Base-by-base conservation (phyloP, 2,888 invertebrate genomes). In the Noctua janthina region DNA sequence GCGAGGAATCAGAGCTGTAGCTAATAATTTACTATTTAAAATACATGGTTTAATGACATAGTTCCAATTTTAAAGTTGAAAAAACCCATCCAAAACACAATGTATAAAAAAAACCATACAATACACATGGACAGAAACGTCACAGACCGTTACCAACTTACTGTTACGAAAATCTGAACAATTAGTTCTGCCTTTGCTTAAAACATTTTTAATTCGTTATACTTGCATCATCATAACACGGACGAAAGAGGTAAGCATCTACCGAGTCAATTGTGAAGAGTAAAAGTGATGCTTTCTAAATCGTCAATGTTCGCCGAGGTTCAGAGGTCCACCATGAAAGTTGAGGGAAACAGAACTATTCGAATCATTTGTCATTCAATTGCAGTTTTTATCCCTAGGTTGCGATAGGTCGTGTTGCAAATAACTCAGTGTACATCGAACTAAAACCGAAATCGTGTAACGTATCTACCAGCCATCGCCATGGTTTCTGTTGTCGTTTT, bases 171-270 rank as follows among this genome's bases (percentile, higher is more conserved):
- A 91, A 91, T 89, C 87, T 79, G 84, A 84, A 87, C 91, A 90
- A 93, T 94, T 93, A 88, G 93, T 93, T 91, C 91, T 92, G 93
- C 92, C 90, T 91, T 90, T 89, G 87, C 88, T 90, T 89, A 87
- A 85, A 89, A 89, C 83, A 90, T 91, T 91, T 89, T 91, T 88
- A 91, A 92, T 92, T 90, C 89, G 91, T 88, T 89, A 85, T 87
- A 91, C 91, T 93, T 93, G 90, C 90, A 84, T 88, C 87, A 88
- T 78, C 80, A 88, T 78, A 90, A 84, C 66, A 67, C 54, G 78
- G 70, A 64, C 72, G 59, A 84, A 81, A 82, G 77, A 90, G 80
- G 79, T 86, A 73, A 83, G 76, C 84, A 80, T 86, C 78, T 68
- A 81, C 82, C 51, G 39, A 72, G 74, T 85, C 80, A 84, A 82